Evolutionary conservation across 1,140 invertebrate species (phyloP), one percentile per base, ranked within the genome.

Genomic region (Dryas iulia): DNA sequence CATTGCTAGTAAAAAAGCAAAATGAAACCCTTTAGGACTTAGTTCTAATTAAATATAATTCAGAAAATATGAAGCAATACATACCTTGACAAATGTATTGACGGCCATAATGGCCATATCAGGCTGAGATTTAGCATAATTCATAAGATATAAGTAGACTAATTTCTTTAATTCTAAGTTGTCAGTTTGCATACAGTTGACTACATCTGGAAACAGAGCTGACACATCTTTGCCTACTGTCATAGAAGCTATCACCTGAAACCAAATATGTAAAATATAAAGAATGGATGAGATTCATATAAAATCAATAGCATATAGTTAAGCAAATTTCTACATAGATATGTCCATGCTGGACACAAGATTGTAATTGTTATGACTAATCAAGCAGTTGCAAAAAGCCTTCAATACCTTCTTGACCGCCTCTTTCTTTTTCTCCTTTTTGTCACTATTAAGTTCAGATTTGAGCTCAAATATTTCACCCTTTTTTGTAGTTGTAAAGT

Each of bases 91-190:
- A 94, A 99, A 99, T 23, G 99, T 99, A 93, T 99, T 99, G 28
- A 99, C 99, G 33, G 99, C 99, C 98, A 99, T 99, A 66, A 99
- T 99, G 59, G 99, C 99, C 97, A 99, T 98, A 88, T 99, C 99
- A 8, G 99, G 99, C 91, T 99, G 99, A 77, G 98, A 99, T 91
- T 99, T 99, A 59, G 99, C 99, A 93, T 99, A 99, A 91, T 99
- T 99, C 99, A 99, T 99, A 63, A 99, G 92, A 89, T 99, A 99
- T 18, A 99, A 93, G 87, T 99, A 99, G 0, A 99, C 99, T 35
- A 99, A 93, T 84, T 99, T 99, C 93, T 99, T 99, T 74, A 99
- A 91, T 92, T 99, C 99, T 85, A 99, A 93, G 92, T 99, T 99
- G 88, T 99, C 99, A 7, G 99, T 99, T 92, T 99, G 99, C 98